Base-by-base conservation (phyloP, 2,797 vertebrate species). In the Spatula versicolor region DNA sequence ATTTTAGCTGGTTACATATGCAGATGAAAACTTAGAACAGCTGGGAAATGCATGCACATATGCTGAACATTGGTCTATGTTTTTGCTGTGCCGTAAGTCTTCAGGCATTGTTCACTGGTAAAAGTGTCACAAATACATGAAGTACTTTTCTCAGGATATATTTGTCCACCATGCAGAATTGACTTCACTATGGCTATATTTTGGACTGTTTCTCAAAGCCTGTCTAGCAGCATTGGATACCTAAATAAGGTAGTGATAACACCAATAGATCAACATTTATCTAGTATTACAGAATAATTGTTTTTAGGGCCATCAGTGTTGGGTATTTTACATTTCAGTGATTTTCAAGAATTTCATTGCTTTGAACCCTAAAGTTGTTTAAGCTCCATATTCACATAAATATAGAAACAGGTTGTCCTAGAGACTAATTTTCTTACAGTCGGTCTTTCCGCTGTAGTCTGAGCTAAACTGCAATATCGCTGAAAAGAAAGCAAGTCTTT, bases 401-500 rank as follows among this genome's bases (percentile, higher is more conserved):
- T 55, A 77, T 54, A 43, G 3, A 81, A 94, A 77, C 63, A 43
- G 4, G 28, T 35, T 91, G 31, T 88, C 41, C n/a, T 37, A 92
- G 81, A 92, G 66, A 89, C 63, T 78, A 79, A 86, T 96, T 74
- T 86, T 85, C 88, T 94, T 89, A 67, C 8, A 67, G 68, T 69
- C 28, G 68, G 67, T 23, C 64, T 78, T 97, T 97, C 84, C 41
- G 71, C 58, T 95, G 48, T 75, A 93, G 63, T 86, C 59, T 96
- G 82, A 97, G 72, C 54, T 88, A 92, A 60, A 74, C 60, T 33
- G 8, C 25, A 95, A 83, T 91, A 83, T 90, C 56, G 46, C 90
- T 93, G 92, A 86, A 97, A 97, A 97, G 86, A 96, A 97, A 96
- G 59, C 50, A 93, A 89, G 71, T 56, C 95, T 97, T 97, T 86